phyloP scores from a whole-genome alignment of 2,797 vertebrate genomes.

The Falco concolor region DNA sequence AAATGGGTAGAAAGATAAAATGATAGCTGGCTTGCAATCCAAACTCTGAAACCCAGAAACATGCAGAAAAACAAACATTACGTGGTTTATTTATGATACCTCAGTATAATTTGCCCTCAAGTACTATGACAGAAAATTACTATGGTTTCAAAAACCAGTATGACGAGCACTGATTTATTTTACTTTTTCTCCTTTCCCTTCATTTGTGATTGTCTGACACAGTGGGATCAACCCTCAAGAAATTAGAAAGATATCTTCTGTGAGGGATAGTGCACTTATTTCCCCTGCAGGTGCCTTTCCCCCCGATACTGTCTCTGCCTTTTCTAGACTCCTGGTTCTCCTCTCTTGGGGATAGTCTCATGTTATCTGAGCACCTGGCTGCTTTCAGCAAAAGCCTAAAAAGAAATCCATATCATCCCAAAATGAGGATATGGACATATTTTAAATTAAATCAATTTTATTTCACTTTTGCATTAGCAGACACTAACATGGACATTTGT shows the following conservation, averaged over 20 bases:
- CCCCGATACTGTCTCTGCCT: not conserved
- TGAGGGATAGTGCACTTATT: not conserved
- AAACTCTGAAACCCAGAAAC: not conserved
- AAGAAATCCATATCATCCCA: not conserved
- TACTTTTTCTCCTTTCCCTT: conserved; percentile 7
- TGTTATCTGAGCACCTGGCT: not conserved
- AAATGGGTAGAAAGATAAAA: not conserved
- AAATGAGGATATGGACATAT: not conserved
- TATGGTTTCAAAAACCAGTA: conserved; percentile 6
- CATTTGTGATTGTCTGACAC: conserved; percentile 24
- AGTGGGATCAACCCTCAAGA: not conserved
- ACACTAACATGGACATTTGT: not conserved
- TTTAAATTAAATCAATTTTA: not conserved
- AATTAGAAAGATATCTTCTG: conserved; percentile 15
- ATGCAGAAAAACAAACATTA: not conserved
- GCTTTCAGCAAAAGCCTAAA: not conserved
- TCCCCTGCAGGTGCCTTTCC: not conserved
- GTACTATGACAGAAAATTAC: conserved; percentile 31
- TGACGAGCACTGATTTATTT: conserved; percentile 12
- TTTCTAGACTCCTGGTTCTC: not conserved
- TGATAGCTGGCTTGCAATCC: not conserved
- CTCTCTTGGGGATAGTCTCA: not conserved
- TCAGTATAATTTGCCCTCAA: conserved; percentile 8
- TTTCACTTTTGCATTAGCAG: not conserved
- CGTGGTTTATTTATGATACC: conserved; percentile 27